Evolutionary conservation across 2,113 vertebrate genomes (phyloP).

Genomic region (Argyrosomus japonicus): DNA sequence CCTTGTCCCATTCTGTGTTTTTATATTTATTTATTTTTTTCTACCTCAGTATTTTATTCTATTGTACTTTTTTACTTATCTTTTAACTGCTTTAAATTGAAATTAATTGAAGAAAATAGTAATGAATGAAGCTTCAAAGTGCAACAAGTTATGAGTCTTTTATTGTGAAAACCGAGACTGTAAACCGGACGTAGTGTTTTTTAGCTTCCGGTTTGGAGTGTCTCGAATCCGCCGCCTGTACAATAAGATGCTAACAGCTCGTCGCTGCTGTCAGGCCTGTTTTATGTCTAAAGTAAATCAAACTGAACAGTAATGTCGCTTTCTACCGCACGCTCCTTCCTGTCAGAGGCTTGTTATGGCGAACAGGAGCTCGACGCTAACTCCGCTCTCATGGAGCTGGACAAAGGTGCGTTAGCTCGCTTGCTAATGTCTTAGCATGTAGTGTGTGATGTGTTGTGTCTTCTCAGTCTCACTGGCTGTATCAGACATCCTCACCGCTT

Average conservation of each 20-base stretch:
- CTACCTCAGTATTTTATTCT: no score
- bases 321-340: conserved; percentile 88
- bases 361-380: conserved; percentile 97
- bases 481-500: no score
- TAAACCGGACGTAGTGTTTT: background rate
- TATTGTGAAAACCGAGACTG: conserved; percentile 30
- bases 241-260: conserved; percentile 5
- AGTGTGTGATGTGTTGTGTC: background rate
- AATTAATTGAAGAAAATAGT: background rate
- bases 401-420: conserved; percentile 88
- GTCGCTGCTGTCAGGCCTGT: background rate
- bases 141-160: background rate
- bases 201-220: background rate
- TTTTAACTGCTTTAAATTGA: no score
- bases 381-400: conserved; percentile 97
- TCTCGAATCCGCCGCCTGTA: background rate
- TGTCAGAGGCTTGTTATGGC: conserved; percentile 94
- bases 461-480: fast-evolving
- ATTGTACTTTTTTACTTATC: no score
- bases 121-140: no score
- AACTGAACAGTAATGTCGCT: conserved; percentile 84
- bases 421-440: conserved; percentile 55
- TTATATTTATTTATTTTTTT: background rate
- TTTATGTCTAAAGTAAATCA: background rate
- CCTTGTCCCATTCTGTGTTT: no score